Base-by-base conservation (phyloP, 2,888 invertebrate genomes). In the Trypoxylon attenuatum region DNA sequence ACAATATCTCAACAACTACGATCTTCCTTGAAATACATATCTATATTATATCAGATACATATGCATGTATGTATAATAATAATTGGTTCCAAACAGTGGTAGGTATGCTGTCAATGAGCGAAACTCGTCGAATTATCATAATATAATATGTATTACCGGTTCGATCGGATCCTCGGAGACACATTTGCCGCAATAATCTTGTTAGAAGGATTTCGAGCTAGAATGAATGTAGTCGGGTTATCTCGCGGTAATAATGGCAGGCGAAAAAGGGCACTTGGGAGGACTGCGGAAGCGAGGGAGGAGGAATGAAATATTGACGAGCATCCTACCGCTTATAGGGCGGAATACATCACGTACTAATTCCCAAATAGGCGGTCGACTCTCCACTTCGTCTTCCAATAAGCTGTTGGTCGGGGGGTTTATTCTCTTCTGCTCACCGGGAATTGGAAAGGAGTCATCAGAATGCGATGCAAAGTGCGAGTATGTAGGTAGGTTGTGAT, bases 331-430 rank as follows among this genome's bases (percentile, higher is more conserved):
- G 73, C 62, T 76, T 73, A 76, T 63, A 73, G 71, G 69, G 58
- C 46, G 60, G 71, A 76, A 76, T 76, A 76, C 73, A 76, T 76
- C 76, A 76, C 71, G 62, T 76, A 73, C 76, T 76, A 76, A 76
- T 76, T 76, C 76, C 76, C 69, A 73, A 76, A 76, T 76, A 73
- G 76, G 71, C 61, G 59, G 67, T 52, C 72, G 23, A 41, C 61
- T 57, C 27, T 46, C 58, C 54, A 57, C 62, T 71, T 73, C 71
- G 76, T 73, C 73, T 69, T 73, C 67, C 59, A 54, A 66, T 66
- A 76, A 71, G 73, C 73, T 66, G 65, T 73, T 65, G n/a, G n/a
- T n/a, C n/a, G n/a, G n/a, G n/a, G n/a, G n/a, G n/a, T n/a, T n/a
- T n/a, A n/a, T n/a, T n/a, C n/a, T n/a, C n/a, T n/a, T n/a, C n/a